phyloP scores from a whole-genome alignment of 2,888 invertebrate species.

The Tenthredo distinguenda region DNA sequence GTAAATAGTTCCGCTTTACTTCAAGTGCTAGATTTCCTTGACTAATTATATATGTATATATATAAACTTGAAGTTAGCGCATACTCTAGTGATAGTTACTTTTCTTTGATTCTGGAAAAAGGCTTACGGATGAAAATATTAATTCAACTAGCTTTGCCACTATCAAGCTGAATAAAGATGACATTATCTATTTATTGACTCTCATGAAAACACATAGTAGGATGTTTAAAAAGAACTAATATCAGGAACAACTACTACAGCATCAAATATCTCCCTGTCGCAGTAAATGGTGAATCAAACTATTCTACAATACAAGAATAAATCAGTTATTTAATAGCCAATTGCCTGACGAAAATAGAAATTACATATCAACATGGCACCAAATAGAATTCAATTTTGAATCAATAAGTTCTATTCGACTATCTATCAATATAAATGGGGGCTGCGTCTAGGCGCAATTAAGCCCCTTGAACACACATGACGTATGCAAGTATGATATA shows the following conservation, averaged over 20 bases:
- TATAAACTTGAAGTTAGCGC: background rate
- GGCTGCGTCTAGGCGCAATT: constrained; percentile 46
- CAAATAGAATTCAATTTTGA: constrained; percentile 26
- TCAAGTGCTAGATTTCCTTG: background rate
- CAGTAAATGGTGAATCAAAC: background rate
- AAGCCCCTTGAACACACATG: constrained; percentile 50
- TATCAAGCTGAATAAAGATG: background rate
- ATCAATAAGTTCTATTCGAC: background rate
- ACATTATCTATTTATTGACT: background rate
- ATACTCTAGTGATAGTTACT: background rate
- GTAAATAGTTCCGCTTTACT: background rate
- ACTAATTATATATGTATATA: background rate
- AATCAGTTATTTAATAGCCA: background rate
- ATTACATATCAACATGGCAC: constrained; percentile 6
- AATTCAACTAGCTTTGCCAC: background rate
- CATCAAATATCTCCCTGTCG: background rate
- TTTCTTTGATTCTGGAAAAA: background rate
- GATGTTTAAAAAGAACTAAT: background rate
- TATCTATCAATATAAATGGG: constrained; percentile 12
- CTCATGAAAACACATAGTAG: background rate
- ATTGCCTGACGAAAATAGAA: background rate
- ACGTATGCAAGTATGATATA: background rate
- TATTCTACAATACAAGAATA: constrained; percentile 15
- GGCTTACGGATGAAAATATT: background rate
- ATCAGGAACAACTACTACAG: constrained; percentile 1